Evolutionary conservation across 2,797 vertebrate species (phyloP).

Genomic region (Melanogrammus aeglefinus): DNA sequence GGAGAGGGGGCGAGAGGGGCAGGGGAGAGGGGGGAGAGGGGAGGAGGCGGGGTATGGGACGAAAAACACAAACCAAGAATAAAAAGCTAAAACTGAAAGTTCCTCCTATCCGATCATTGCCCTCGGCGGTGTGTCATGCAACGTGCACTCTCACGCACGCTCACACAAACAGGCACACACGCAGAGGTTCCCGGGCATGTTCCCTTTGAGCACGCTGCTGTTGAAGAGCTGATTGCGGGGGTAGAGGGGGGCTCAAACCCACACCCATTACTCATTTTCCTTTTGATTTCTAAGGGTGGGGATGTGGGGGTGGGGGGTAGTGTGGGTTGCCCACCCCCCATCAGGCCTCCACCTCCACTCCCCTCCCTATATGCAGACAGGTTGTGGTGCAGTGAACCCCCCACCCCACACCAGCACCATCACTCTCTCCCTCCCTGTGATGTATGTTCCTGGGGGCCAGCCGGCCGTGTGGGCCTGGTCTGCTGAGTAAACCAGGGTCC

Average conservation of each 20-base stretch:
- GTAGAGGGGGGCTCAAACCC: slow-evolving; percentile 42
- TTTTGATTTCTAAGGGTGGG: slow-evolving; percentile 48
- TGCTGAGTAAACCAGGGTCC: slow-evolving; percentile 65
- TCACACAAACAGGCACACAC: too few species aligned
- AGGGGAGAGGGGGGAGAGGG: neutral
- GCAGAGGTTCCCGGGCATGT: slow-evolving; percentile 30
- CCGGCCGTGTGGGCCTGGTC: slow-evolving; percentile 62
- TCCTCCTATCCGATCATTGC: slow-evolving; percentile 43
- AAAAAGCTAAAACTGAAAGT: slow-evolving; percentile 50
- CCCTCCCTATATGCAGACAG: slow-evolving; percentile 10
- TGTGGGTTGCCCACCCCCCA: too few species aligned
- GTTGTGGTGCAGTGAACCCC: slow-evolving; percentile 49
- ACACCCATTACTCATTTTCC: slow-evolving; percentile 63
- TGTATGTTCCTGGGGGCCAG: slow-evolving; percentile 63
- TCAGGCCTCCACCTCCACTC: too few species aligned
- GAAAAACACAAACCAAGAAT: slow-evolving; percentile 25
- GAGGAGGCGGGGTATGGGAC: neutral
- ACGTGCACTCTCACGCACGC: too few species aligned
- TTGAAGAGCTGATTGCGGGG: slow-evolving; percentile 59
- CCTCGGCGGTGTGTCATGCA: slow-evolving; percentile 16
- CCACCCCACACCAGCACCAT: slow-evolving; percentile 6
- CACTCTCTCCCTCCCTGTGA: slow-evolving; percentile 30
- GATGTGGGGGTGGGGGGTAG: slow-evolving; percentile 32
- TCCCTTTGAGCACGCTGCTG: slow-evolving; percentile 52
- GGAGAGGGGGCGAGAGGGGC: neutral